Percentiles rank a stretch among this genome's conserved stretches.
phyloP scores from a whole-genome alignment of 2,113 vertebrate species.

The Phylloscopus trochiloides region DNA sequence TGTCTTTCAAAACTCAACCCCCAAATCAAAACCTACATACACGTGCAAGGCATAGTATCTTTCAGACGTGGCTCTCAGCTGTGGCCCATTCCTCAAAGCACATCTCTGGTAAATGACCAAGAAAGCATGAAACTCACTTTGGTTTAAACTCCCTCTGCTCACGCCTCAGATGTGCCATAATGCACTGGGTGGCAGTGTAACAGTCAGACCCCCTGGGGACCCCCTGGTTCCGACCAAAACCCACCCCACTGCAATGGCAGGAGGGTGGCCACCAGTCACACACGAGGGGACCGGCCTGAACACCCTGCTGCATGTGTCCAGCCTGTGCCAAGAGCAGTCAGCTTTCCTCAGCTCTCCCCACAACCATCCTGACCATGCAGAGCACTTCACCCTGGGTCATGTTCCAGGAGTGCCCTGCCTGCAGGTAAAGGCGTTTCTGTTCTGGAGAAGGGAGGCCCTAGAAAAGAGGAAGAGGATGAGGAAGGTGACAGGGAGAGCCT shows the following conservation, averaged over 20 bases:
- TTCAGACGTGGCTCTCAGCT: not conserved
- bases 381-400: accelerated
- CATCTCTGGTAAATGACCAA: not conserved
- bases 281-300: accelerated
- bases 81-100: accelerated
- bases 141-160: not conserved
- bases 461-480: not conserved
- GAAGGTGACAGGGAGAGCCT: accelerated
- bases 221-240: not conserved
- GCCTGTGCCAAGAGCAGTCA: accelerated
- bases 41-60: not conserved
- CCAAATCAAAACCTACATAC: not conserved
- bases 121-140: not conserved
- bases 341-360: accelerated
- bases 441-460: not conserved
- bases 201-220: not conserved
- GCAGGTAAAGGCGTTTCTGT: not conserved
- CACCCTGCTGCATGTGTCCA: accelerated
- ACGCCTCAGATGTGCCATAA: not conserved
- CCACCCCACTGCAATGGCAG: accelerated
- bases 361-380: accelerated
- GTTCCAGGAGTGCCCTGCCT: not conserved
- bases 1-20: not conserved
- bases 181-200: not conserved
- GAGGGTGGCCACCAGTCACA: not conserved